These are phyloP conservation scores for Drosophila rufa DNA, from an alignment of 1,140 invertebrate species.

Conservation along the genomic window DNA sequence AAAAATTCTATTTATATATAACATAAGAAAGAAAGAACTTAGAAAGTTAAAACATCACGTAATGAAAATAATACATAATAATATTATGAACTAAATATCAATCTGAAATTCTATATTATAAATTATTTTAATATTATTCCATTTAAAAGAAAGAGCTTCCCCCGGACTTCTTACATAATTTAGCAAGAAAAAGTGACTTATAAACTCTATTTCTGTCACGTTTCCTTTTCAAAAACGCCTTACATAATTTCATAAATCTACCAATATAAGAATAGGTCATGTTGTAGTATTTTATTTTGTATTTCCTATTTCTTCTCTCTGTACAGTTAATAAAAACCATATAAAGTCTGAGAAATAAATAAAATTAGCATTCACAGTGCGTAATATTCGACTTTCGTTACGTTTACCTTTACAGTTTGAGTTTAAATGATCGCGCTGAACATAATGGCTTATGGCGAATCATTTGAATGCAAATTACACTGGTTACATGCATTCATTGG, in stretches of 20 bases:
- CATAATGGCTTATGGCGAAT: constrained; percentile 15
- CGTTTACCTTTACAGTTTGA: constrained; percentile 16
- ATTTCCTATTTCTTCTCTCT: not conserved
- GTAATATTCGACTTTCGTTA: constrained; percentile 10
- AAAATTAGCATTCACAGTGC: constrained; percentile 14
- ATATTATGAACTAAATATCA: too few relatives aligned
- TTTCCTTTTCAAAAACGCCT: not conserved
- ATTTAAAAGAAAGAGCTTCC: too few relatives aligned
- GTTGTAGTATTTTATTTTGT: not conserved
- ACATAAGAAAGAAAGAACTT: too few relatives aligned
- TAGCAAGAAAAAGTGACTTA: not conserved
- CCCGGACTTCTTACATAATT: not conserved
- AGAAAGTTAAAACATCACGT: not conserved
- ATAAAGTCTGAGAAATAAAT: not conserved
- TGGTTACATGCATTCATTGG: constrained; percentile 19
- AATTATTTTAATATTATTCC: too few relatives aligned
- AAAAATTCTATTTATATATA: too few relatives aligned
- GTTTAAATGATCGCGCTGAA: constrained; percentile 22
- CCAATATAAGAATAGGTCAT: too few relatives aligned
- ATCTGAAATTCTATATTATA: too few relatives aligned
- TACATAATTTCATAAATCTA: not conserved
- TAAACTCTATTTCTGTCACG: not conserved
- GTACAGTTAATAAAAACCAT: not conserved
- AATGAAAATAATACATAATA: not conserved
- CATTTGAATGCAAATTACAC: constrained; percentile 35